Conservation (phyloP, 2,888 invertebrate species). For the Dione vanillae region DNA sequence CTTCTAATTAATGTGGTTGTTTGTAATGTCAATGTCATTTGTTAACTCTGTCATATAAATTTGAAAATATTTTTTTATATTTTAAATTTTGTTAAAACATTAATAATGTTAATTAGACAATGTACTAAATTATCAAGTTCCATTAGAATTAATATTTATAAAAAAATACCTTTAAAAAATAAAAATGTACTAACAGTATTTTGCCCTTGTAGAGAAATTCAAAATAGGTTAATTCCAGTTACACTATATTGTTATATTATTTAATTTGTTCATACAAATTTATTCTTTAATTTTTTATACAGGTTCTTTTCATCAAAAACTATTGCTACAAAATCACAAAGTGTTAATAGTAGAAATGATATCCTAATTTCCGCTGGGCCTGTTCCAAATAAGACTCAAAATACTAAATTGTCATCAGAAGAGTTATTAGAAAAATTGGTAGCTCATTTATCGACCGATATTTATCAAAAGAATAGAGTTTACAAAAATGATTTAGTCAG, state of each 20-base stretch:
- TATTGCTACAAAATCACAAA: constrained; percentile 1
- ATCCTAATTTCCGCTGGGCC: constrained; percentile 41
- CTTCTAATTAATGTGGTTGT: too few relatives aligned
- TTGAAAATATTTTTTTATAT: constrained; percentile 6
- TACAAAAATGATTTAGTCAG: constrained; percentile 75
- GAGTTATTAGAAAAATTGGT: constrained; percentile 72
- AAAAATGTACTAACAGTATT: constrained; percentile 43
- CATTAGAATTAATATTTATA: constrained; percentile 53
- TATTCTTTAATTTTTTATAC: neutral
- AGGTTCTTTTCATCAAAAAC: constrained; percentile 29
- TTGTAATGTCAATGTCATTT: constrained; percentile 7
- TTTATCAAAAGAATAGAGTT: constrained; percentile 73
- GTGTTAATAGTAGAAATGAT: constrained; percentile 36
- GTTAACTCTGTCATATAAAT: neutral
- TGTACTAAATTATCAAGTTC: constrained; percentile 61
- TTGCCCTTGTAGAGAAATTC: constrained; percentile 43
- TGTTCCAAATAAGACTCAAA: constrained; percentile 27
- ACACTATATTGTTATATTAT: constrained; percentile 6
- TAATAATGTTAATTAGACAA: constrained; percentile 65
- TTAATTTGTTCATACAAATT: neutral
- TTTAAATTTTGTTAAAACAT: constrained; percentile 27
- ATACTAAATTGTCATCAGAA: constrained; percentile 52
- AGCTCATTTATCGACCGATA: constrained; percentile 68
- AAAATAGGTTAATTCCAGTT: constrained; percentile 51
- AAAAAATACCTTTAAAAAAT: constrained; percentile 49